Evolutionary conservation across 2,797 vertebrate species (phyloP), one percentile per base, ranked within the genome.

Genomic region (Poeciliopsis infans): DNA sequence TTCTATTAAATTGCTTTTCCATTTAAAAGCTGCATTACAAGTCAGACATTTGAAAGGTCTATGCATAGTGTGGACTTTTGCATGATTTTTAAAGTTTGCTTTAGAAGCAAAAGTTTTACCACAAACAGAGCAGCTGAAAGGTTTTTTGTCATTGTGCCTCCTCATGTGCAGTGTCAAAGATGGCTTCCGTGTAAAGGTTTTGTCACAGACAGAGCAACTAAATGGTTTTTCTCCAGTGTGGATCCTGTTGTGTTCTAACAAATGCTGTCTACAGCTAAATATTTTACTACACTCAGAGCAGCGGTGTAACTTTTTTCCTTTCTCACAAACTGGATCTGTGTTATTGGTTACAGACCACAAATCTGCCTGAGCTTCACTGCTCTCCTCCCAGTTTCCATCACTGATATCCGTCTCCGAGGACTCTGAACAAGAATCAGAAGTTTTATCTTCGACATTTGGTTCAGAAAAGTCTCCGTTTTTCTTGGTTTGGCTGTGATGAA

Each of bases 181-280:
- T 49, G 5, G 16, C 18, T 49, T 51, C 1, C 1, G 7, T 33
- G 46, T 36, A 36, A 72, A 72, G 20, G 6, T 23, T 51, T 23
- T 3, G 20, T 23, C 49, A 23, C 49, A 51, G 49, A 23, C 7
- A 8, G 49, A 51, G 18, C 49, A 51, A 23, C 2, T 51, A 7
- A 20, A 51, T 0, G 20, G 5, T 7, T 77, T 74, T 43, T 74
- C 72, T 28, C 51, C 72, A 5, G 36, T 43, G 72, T 74, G 72
- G 51, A 41, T 41, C 57, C 39, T 77, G 16, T 71, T 31, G 25
- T 61, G 74, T 61, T 43, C 3, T 28, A 74, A 74, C 43, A 75
- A 59, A 3, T 33, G 16, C 16, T 7, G 23, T 41, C 3, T 59
- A 31, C 12, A 25, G 39, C 2, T 43, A 39, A 74, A 39, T 16